Evolutionary conservation across 2,888 invertebrate genomes (phyloP), one percentile per base, ranked within the genome.

Genomic region (Leptarthrus brevirostris): DNA sequence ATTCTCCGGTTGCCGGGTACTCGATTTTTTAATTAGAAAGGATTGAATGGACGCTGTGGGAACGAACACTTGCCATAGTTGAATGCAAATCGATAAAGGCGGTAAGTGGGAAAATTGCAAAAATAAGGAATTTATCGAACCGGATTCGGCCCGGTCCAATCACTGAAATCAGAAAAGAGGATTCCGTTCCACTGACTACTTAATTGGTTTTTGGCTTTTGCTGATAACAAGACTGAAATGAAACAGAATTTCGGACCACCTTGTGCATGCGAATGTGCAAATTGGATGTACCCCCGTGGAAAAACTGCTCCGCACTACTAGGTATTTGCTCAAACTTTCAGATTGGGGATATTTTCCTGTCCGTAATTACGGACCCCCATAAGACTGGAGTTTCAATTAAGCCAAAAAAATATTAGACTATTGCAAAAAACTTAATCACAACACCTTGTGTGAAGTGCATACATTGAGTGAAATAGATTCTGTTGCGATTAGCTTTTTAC

Each of bases 21-120:
- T 66, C 66, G 66, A 66, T 66, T 66, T 66, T 66, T 66, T 47
- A 66, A 66, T 66, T 66, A 66, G 66, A 66, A 66, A 66, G 47
- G 47, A 26, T 47, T 44, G 66, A 66, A 66, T 66, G 66, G 47
- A 66, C 66, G 66, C 47, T 66, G 47, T 47, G 47, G 66, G 66
- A 66, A 66, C 47, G 66, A 66, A 66, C 66, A 66, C 66, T 66
- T 66, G 66, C 66, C 66, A 44, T 66, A 47, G 47, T n/a, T 66
- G 66, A 47, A 66, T 66, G 66, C 66, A 66, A 66, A 66, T 66
- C 66, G 66, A 66, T 47, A 66, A 66, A 66, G 47, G 66, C 47
- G 47, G 47, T 66, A 66, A 66, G 66, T 66, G 66, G 66, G 47
- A 66, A n/a, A 26, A 47, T 66, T 66, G 66, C 47, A 66, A 66